Conservation (phyloP, 2,888 invertebrate species). For the Hyposoter didymator region DNA sequence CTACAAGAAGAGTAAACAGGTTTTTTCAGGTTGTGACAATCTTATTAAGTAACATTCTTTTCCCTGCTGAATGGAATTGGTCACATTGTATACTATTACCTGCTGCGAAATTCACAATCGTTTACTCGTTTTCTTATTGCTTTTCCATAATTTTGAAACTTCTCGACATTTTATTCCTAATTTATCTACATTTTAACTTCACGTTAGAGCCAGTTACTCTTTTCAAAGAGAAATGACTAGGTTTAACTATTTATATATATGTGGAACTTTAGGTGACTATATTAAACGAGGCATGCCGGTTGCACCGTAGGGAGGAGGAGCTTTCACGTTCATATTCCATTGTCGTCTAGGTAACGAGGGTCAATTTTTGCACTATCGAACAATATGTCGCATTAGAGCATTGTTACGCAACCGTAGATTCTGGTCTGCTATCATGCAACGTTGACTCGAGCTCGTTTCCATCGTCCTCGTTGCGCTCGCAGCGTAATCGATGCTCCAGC, state of each 20-base stretch:
- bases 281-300: constrained; percentile 52
- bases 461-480: constrained; percentile 60
- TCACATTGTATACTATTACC: background rate
- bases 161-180: background rate
- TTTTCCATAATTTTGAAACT: background rate
- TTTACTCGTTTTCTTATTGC: background rate
- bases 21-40: background rate
- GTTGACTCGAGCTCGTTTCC: constrained; percentile 66
- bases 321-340: constrained; percentile 72
- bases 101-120: background rate
- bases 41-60: background rate
- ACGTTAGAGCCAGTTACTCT: background rate
- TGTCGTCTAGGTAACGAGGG: constrained; percentile 81
- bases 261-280: constrained; percentile 36
- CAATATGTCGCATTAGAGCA: constrained; percentile 83
- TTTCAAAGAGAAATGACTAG: background rate
- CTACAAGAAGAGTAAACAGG: background rate
- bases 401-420: constrained; percentile 75
- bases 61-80: background rate
- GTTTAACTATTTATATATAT: background rate
- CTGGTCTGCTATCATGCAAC: constrained; percentile 68
- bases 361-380: constrained; percentile 82
- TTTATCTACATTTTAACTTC: background rate
- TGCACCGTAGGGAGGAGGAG: constrained; percentile 44
- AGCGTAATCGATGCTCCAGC: constrained; percentile 76